Conservation (phyloP, 2,113 vertebrate genomes). For the Cyphomyrus discorhynchus region DNA sequence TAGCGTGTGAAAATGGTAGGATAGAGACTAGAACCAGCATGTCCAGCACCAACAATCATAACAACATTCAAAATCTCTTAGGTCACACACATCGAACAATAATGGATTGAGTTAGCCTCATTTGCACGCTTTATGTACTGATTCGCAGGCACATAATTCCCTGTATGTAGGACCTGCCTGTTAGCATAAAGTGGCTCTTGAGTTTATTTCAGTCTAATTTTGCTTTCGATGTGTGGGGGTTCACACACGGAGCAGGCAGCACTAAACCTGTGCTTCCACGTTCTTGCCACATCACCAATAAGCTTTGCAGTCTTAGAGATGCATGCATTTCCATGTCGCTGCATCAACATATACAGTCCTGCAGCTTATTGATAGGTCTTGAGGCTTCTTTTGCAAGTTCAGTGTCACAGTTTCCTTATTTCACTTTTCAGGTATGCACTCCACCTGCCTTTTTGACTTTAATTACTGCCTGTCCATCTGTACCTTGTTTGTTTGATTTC, state of each 20-base stretch:
- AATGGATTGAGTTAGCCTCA: not conserved
- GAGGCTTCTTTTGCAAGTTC: not conserved
- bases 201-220: not conserved
- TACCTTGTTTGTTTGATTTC: not conserved
- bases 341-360: not conserved
- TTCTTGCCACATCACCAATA: not conserved
- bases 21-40: not conserved
- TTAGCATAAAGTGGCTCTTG: not conserved
- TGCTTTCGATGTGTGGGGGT: not conserved
- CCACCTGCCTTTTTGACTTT: not conserved
- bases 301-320: not conserved
- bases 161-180: not conserved
- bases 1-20: not conserved
- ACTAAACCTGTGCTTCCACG: not conserved
- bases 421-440: not conserved
- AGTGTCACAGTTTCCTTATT: not conserved
- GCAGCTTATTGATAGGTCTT: not conserved
- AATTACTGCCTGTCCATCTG: not conserved
- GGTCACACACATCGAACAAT: not conserved
- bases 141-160: not conserved
- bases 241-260: not conserved
- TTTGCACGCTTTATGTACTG: not conserved
- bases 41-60: not conserved
- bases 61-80: not conserved
- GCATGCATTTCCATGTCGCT: not conserved